Conservation (phyloP, 2,797 vertebrate genomes). For the Characodon lateralis region DNA sequence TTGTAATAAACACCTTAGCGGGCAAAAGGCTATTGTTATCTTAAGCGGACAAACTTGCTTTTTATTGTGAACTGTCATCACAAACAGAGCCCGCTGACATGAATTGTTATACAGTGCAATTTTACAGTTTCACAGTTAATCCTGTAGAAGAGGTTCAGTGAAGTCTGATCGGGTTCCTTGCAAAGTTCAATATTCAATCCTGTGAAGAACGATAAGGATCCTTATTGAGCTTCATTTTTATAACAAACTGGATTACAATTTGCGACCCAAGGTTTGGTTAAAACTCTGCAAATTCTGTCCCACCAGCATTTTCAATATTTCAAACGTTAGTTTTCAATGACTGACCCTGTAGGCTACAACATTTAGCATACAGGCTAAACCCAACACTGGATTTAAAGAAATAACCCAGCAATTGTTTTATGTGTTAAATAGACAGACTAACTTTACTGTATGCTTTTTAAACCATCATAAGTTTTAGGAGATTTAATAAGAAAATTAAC, state of each 20-base stretch:
- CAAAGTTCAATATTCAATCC: neutral
- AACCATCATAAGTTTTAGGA: neutral
- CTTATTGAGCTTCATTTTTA: neutral
- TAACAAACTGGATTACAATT: neutral
- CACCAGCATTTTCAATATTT: neutral
- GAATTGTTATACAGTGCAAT: neutral
- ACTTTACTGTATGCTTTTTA: neutral
- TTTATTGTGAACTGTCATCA: neutral
- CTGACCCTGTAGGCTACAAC: neutral
- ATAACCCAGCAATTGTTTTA: neutral
- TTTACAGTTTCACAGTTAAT: neutral
- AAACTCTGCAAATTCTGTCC: no score
- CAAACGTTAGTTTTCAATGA: neutral
- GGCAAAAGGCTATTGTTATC: neutral
- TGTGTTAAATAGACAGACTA: neutral
- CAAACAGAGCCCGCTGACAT: neutral
- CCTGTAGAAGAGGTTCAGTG: neutral
- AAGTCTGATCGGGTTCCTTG: neutral
- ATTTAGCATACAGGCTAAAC: neutral
- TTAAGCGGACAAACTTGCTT: neutral
- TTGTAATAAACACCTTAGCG: neutral
- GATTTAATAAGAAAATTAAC: neutral
- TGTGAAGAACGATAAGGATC: neutral
- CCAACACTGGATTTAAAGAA: neutral
- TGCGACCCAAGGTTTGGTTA: neutral